A percentile compares a stretch with the other conserved stretches of the same genome.
Conservation (phyloP, 2,888 invertebrate species). For the Nasonovia ribisnigri region DNA sequence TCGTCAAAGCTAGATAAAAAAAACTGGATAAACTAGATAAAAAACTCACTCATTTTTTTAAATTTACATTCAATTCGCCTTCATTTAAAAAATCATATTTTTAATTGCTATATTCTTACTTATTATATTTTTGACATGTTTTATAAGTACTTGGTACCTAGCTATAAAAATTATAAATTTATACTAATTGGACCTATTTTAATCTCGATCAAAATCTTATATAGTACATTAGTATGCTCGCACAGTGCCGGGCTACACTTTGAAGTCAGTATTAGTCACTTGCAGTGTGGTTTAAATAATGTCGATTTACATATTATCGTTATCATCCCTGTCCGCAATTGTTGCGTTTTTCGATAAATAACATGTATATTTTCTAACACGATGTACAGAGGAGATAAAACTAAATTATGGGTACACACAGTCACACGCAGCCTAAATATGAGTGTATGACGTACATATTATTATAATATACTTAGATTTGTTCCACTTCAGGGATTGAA, state of each 20-base stretch:
- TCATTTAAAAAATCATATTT: not conserved
- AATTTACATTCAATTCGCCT: not conserved
- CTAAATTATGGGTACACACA: not conserved
- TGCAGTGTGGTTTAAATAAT: not conserved
- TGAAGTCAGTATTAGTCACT: not conserved
- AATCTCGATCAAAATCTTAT: not conserved
- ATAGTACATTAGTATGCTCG: not conserved
- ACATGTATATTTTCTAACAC: not conserved
- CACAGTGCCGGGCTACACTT: not conserved
- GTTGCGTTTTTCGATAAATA: not conserved
- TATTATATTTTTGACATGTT: not conserved
- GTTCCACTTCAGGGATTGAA: not conserved
- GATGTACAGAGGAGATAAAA: not conserved
- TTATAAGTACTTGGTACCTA: not conserved
- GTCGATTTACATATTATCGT: not conserved
- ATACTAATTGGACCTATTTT: not conserved
- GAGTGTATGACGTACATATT: not conserved
- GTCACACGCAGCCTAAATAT: not conserved
- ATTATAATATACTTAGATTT: not conserved
- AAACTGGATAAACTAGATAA: not conserved
- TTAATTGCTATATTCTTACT: not conserved
- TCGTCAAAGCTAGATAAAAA: not conserved
- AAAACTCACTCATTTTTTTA: not conserved
- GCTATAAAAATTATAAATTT: not conserved
- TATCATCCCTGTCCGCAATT: not conserved